Base-by-base conservation (phyloP, 2,113 vertebrate species). In the Aegithalos caudatus region DNA sequence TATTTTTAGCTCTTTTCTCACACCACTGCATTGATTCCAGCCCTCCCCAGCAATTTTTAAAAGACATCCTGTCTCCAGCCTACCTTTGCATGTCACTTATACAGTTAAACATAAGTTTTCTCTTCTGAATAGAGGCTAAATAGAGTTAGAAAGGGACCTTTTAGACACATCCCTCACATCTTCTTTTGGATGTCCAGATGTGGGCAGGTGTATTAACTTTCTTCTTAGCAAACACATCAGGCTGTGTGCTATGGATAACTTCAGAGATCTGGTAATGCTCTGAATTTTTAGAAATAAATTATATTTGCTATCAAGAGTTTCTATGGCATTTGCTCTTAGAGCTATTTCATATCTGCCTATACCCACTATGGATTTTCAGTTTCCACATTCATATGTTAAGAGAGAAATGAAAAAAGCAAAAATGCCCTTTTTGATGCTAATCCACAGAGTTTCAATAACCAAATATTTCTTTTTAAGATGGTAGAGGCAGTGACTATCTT, bases 1-100 rank as follows among this genome's bases (percentile, higher is more conserved):
- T 82, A 72, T 82, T 92, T 95, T 90, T 86, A 47, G 21, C 81
- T 78, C 44, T 77, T 70, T 81, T 76, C 91, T 93, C 65, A 78
- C 69, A 86, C 38, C 50, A 37, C 35, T 90, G 83, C 48, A 14
- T 5, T 62, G 51, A 73, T 71, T 90, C 64, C 69, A 80, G 91
- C 35, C 31, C 42, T 83, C 64, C 72, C 50, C 47, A 88, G 90
- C 37, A 53, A 60, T 81, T 90, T 79, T 70, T 31, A 42, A 60
- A 53, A 65, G 48, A 6, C 54, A 11, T 51, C 54, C 57, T 44
- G 40, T 35, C 50, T 73, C 57, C 67, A 77, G 51, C 57, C 86
- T 70, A n/a, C 56, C 24, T 78, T 58, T 86, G 35, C 45, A 29
- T 10, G 77, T 11, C 23, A n/a, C 24, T 74, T 38, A 22, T 38